Percentiles rank a stretch among this genome's conserved stretches.
Conservation (phyloP, 2,113 vertebrate species). For the Hipposideros armiger region DNA sequence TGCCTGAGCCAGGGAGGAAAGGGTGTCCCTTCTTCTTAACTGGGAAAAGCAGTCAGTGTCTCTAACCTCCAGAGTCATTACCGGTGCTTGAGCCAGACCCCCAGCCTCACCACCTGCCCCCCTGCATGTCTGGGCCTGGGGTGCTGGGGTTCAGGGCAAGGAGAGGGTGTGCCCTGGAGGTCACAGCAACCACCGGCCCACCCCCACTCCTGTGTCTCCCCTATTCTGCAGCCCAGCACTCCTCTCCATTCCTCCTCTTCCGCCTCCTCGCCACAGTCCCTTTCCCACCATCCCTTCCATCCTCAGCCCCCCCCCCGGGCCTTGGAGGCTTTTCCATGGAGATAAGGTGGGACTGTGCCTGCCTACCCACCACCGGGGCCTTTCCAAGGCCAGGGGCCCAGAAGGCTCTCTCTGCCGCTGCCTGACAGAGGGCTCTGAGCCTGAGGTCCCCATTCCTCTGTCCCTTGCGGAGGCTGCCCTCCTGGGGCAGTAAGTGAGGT, state of each 20-base stretch:
- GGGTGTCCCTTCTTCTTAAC: not conserved
- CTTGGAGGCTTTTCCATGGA: not conserved
- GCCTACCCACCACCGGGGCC: no score
- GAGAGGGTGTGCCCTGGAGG: not conserved
- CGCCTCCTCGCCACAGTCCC: no score
- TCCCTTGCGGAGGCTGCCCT: not conserved
- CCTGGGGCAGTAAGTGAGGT: not conserved
- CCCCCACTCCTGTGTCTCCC: not conserved
- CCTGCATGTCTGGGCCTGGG: accelerated
- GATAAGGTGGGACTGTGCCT: not conserved
- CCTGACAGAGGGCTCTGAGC: not conserved
- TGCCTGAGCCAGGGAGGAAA: not conserved
- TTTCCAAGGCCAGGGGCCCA: not conserved
- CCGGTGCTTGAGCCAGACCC: not conserved
- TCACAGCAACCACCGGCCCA: accelerated
- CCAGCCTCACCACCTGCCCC: not conserved
- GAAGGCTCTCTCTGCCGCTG: not conserved
- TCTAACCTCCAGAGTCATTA: not conserved
- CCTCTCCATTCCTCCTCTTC: no score
- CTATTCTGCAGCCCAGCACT: not conserved
- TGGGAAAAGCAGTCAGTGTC: not conserved
- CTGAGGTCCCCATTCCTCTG: not conserved
- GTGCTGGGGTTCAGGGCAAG: accelerated
- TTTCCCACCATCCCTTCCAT: no score
- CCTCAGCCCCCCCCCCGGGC: not conserved